Evolutionary conservation across 37 sponge, comb jelly and placozoan genomes (phyloP).

Genomic region (Diacarnus erythraeanus): DNA sequence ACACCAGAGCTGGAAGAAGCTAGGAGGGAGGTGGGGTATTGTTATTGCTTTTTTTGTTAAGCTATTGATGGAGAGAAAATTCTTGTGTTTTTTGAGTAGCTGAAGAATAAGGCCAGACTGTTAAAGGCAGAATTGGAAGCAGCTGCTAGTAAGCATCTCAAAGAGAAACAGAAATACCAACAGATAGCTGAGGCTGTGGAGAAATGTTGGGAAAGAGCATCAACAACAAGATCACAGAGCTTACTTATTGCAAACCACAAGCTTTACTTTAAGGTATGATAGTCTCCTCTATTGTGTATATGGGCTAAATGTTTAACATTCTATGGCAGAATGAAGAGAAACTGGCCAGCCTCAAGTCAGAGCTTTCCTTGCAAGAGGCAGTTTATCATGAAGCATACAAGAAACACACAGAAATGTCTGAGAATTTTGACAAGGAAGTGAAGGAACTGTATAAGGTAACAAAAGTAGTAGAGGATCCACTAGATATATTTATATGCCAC

Average conservation of each 20-base stretch:
- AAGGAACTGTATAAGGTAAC: constrained; percentile 11
- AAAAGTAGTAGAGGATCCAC: not conserved
- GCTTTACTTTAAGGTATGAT: not conserved
- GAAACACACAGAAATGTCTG: not conserved
- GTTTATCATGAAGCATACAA: constrained; percentile 7
- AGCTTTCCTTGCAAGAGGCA: constrained; percentile 6
- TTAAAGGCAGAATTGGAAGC: constrained; percentile 5
- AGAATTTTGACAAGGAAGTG: constrained; percentile 5
- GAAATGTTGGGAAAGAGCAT: not conserved
- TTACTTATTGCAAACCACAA: not conserved
- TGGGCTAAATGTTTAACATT: not conserved
- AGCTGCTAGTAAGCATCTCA: constrained; percentile 5
- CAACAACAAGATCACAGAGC: not conserved
- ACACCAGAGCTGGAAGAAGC: constrained; percentile 63
- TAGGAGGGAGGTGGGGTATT: constrained; percentile 41
- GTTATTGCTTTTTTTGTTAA: not conserved
- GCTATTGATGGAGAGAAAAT: not conserved
- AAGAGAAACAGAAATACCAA: constrained; percentile 55
- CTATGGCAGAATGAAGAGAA: constrained; percentile 4
- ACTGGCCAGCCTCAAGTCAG: not conserved
- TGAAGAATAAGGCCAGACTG: constrained; percentile 12
- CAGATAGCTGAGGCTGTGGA: constrained; percentile 25
- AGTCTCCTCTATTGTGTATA: not conserved
- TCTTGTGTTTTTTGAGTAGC: not conserved
- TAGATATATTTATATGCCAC: not conserved